A percentile compares a stretch with the other conserved stretches of the same genome.
phyloP scores from a whole-genome alignment of 2,888 invertebrate genomes.

The Drosophila koepferae region DNA sequence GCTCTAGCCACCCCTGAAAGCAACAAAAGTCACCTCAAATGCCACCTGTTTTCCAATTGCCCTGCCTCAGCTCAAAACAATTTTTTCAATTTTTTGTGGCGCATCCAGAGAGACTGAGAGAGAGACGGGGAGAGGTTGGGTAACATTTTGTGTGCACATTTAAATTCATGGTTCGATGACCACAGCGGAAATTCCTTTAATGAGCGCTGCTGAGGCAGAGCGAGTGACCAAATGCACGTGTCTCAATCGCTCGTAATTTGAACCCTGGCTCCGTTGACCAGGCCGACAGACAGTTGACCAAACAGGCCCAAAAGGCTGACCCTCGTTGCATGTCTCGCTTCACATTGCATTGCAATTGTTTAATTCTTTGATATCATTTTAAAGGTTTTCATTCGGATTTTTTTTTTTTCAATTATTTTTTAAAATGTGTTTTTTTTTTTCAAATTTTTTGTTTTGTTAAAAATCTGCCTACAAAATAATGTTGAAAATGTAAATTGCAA shows the following conservation, averaged over 20 bases:
- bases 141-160: constrained; percentile 69
- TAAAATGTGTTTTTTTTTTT: constrained; percentile 4
- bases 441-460: neutral
- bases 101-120: neutral
- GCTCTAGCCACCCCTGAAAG: neutral
- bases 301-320: constrained; percentile 53
- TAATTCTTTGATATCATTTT: constrained; percentile 38
- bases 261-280: constrained; percentile 32
- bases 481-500: constrained; percentile 61
- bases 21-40: constrained; percentile 2
- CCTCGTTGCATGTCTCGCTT: constrained; percentile 25
- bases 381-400: constrained; percentile 29
- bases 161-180: constrained; percentile 76
- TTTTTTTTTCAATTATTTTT: neutral
- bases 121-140: neutral
- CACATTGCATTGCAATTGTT: constrained; percentile 58
- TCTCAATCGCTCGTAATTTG: constrained; percentile 50
- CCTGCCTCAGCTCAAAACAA: constrained; percentile 25
- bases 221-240: constrained; percentile 54
- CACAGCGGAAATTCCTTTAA: constrained; percentile 81
- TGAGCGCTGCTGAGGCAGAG: constrained; percentile 53
- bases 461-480: constrained; percentile 40
- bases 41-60: constrained; percentile 32
- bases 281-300: constrained; percentile 7
- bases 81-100: constrained; percentile 32